Conservation (phyloP, 2,888 invertebrate genomes). For the Therioaphis trifolii region DNA sequence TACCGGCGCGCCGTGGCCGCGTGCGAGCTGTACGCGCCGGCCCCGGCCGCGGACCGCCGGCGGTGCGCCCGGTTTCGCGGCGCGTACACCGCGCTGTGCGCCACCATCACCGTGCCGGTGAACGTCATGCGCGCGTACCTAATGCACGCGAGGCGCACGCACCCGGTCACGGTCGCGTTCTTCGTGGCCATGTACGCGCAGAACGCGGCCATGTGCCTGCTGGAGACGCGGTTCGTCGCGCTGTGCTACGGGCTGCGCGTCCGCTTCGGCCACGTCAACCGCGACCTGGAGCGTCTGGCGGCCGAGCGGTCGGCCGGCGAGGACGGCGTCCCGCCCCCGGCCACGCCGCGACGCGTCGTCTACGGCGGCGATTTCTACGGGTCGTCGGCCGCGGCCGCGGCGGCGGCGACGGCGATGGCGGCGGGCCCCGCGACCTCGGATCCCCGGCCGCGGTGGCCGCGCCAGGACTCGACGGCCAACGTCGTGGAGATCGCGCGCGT, state of each 20-base stretch:
- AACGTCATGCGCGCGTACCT: not conserved
- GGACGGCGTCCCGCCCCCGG: not conserved
- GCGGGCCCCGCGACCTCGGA: not conserved
- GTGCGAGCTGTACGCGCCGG: not conserved
- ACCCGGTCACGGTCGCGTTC: not conserved
- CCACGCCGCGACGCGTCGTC: too few relatives aligned
- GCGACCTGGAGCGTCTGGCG: slow-evolving; percentile 6
- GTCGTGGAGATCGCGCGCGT: slow-evolving; percentile 24
- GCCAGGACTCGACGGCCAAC: too few relatives aligned
- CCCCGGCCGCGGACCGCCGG: not conserved
- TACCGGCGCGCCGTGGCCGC: not conserved
- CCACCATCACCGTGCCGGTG: not conserved
- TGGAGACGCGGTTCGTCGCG: slow-evolving; percentile 48
- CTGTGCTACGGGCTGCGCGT: not conserved
- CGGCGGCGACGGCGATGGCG: not conserved
- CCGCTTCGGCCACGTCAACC: slow-evolving; percentile 10
- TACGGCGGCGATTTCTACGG: not conserved
- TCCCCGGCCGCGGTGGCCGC: not conserved
- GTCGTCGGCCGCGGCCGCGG: not conserved
- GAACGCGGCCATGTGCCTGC: slow-evolving; percentile 43
- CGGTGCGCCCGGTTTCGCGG: not conserved
- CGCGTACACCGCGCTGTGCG: not conserved
- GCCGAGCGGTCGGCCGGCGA: not conserved
- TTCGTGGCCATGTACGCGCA: slow-evolving; percentile 60
- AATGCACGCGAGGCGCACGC: not conserved